Evolutionary conservation across 2,113 vertebrate species (phyloP).

Genomic region (Ptilorrhoa leucosticta): DNA sequence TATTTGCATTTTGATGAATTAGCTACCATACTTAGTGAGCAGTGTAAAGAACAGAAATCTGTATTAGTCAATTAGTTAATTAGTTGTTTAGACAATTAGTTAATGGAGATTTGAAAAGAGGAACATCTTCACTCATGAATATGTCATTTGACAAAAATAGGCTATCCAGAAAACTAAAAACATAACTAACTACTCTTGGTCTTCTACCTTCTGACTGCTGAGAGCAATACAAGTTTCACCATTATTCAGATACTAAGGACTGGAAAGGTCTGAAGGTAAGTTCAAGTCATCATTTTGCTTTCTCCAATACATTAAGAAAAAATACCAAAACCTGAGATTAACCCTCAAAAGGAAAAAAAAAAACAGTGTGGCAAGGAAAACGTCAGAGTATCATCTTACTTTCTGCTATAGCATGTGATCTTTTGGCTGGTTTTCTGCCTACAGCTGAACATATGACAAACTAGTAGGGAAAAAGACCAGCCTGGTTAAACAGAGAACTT

Average conservation of each 20-base stretch:
- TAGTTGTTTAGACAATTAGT: neutral
- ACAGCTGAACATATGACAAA: neutral
- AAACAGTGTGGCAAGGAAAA: neutral
- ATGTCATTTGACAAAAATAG: neutral
- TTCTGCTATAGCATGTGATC: neutral
- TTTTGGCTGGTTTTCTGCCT: neutral
- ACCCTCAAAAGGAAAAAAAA: neutral
- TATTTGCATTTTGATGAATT: neutral
- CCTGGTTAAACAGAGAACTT: neutral
- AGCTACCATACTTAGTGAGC: neutral
- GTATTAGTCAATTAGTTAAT: neutral
- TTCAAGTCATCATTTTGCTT: neutral
- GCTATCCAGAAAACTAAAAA: conserved; percentile 19
- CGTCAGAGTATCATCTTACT: neutral
- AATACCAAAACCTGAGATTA: neutral
- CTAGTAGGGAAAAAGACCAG: neutral
- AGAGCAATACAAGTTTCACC: neutral
- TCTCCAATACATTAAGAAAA: neutral
- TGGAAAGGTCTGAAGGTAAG: neutral
- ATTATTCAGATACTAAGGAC: conserved; percentile 16
- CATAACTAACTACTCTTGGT: neutral
- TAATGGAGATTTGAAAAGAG: conserved; percentile 14
- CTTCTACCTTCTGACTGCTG: neutral
- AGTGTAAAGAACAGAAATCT: neutral
- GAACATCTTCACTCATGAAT: neutral